Evolutionary conservation across 2,888 invertebrate genomes (phyloP), one percentile per base, ranked within the genome.

Genomic region (Platycnemis pennipes): DNA sequence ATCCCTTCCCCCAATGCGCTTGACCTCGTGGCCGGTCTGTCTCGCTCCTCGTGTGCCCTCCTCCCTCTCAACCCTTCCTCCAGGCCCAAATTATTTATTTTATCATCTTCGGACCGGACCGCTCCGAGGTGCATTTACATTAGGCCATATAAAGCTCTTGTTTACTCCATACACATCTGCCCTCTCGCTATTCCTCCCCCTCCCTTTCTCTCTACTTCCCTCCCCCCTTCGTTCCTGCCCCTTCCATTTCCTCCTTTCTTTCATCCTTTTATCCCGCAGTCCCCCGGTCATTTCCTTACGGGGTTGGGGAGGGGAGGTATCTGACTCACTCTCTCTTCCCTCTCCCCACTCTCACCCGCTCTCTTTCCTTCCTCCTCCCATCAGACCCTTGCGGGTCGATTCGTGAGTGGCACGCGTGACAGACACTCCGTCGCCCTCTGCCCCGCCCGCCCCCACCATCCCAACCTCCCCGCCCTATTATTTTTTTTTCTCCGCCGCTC

Each of bases 381-480:
- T 11, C 87, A 37, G 22, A 46, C n/a, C 37, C 49, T 63, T 77
- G n/a, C 46, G 49, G 88, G 94, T 88, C 85, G 94, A 69, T 88
- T 49, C 94, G 46, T 94, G 91, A 69, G 69, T 91, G 89, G 87
- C 46, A 87, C 86, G 87, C 87, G 87, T 86, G 56, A 85, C 86
- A 86, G 94, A 46, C 53, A 22, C 86, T 44, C 94, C 88, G 69
- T 53, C 45, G 86, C 46, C 85, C 44, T 63, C 45, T 69, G 77
- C 49, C 88, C 94, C 44, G 7, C 37, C 77, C 77, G 31, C 37
- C 31, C 13, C 31, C 37, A 4, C 77, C 77, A 0, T 2, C 77
- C 37, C 77, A 13, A 31, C 69, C 77, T 16, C 11, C 37, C 77
- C 77, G 13, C 77, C 11, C 13, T 11, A 2, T 37, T 11, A 16